phyloP scores from a whole-genome alignment of 2,888 invertebrate species.

The Diadromus collaris region DNA sequence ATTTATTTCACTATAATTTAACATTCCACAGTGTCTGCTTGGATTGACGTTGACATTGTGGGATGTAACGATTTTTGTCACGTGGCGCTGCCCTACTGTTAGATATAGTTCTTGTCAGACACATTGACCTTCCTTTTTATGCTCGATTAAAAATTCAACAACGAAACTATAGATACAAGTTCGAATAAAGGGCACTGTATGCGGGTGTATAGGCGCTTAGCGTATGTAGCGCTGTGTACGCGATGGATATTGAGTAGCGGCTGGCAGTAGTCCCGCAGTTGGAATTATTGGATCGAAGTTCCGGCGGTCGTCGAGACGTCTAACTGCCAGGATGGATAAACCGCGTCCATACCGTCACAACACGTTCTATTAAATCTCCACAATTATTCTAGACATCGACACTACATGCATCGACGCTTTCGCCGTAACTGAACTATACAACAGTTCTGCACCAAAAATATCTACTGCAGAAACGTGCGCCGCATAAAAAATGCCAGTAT shows the following conservation, averaged over 20 bases:
- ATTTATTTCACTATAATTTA: neutral
- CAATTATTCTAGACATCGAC: constrained; percentile 7
- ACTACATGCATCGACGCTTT: neutral
- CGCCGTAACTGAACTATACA: neutral
- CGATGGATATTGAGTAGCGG: neutral
- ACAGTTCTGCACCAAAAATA: neutral
- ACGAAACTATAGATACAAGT: constrained; percentile 35
- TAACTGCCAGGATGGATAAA: constrained; percentile 22
- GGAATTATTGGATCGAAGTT: constrained; percentile 33
- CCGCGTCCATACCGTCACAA: constrained; percentile 7
- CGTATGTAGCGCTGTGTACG: neutral
- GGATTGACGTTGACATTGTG: constrained; percentile 22
- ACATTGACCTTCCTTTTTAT: constrained; percentile 69
- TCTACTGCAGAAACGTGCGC: neutral
- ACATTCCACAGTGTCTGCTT: constrained; percentile 13
- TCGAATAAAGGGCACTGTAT: constrained; percentile 36
- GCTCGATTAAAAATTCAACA: constrained; percentile 67
- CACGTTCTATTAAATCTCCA: neutral
- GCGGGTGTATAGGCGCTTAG: neutral
- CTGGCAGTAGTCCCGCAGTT: neutral
- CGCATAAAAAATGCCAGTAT: too few species aligned
- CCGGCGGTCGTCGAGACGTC: constrained; percentile 24
- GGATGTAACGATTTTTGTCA: constrained; percentile 21
- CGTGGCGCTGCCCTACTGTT: constrained; percentile 5
- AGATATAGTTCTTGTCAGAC: constrained; percentile 27